Conservation (phyloP, 2,888 invertebrate species). For the Zaprionus bogoriensis region DNA sequence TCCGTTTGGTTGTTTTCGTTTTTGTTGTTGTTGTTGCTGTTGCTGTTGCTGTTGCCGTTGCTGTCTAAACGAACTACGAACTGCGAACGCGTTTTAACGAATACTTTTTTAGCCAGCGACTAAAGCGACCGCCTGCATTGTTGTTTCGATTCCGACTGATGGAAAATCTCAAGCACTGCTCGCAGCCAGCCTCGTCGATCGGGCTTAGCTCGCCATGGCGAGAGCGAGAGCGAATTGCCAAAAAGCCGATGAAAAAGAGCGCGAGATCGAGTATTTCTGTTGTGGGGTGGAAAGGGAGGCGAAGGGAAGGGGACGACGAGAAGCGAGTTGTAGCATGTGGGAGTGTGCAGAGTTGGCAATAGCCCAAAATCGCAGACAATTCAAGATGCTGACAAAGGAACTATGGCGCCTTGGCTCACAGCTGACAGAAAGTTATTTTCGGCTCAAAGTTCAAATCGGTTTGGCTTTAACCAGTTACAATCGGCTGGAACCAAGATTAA, state of each 20-base stretch:
- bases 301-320: slow-evolving; percentile 4
- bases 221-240: slow-evolving; percentile 30
- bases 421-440: not conserved
- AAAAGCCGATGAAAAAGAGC: slow-evolving; percentile 9
- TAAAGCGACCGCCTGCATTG: slow-evolving; percentile 75
- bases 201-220: slow-evolving; percentile 29
- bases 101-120: slow-evolving; percentile 46
- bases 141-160: slow-evolving; percentile 72
- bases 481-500: not conserved
- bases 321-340: not conserved
- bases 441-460: not conserved
- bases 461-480: not conserved
- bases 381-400: not conserved
- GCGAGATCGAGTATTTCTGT: too few relatives aligned
- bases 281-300: slow-evolving; percentile 8
- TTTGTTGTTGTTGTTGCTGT: slow-evolving; percentile 21
- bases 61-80: slow-evolving; percentile 33
- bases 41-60: slow-evolving; percentile 4
- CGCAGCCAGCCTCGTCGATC: slow-evolving; percentile 42
- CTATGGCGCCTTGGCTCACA: not conserved
- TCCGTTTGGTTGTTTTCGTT: slow-evolving; percentile 57
- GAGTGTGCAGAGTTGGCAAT: not conserved
- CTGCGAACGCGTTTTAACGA: slow-evolving; percentile 58
- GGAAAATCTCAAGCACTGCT: slow-evolving; percentile 50
- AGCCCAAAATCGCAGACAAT: not conserved